These are phyloP conservation scores for Babyrousa celebensis DNA, from an alignment of 2,797 vertebrate genomes.

Conservation along the genomic window DNA sequence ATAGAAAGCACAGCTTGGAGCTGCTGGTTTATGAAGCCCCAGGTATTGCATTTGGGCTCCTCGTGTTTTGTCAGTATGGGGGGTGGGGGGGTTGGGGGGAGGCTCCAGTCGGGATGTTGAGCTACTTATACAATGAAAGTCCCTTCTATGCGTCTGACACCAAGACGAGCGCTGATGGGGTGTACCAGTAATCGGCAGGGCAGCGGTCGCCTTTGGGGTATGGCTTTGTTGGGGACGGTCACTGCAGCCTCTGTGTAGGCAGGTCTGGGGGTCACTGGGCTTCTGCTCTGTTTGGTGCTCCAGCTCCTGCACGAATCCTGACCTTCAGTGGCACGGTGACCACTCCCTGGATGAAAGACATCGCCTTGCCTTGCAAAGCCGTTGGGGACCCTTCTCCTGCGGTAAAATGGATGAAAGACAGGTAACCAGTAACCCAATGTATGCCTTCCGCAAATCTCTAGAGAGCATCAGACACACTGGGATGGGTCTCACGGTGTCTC, in stretches of 20 bases:
- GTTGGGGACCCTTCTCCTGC: constrained; percentile 97
- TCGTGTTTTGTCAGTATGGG: background rate
- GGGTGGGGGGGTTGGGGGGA: no score
- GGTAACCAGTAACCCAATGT: constrained; percentile 94
- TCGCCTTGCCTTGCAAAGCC: constrained; percentile 97
- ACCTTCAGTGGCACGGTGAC: constrained; percentile 99
- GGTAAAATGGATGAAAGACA: constrained; percentile 99
- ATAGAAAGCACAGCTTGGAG: constrained; percentile 70
- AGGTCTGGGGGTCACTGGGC: background rate
- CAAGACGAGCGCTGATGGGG: rapidly evolving
- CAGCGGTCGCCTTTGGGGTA: rapidly evolving
- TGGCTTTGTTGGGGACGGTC: background rate
- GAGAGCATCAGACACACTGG: rapidly evolving
- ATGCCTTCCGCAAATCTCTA: background rate
- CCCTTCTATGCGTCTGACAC: no score
- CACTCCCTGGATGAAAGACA: constrained; percentile 99
- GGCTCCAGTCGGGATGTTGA: rapidly evolving
- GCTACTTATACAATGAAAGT: background rate
- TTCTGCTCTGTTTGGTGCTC: constrained; percentile 53
- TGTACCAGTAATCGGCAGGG: rapidly evolving
- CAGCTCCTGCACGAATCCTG: constrained; percentile 97
- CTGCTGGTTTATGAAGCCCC: constrained; percentile 34
- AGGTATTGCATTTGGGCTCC: constrained; percentile 24
- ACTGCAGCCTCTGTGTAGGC: background rate
- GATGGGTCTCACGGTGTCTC: background rate